Evolutionary conservation across 1,140 invertebrate species (phyloP), one percentile per base, ranked within the genome.

Genomic region (Bombus difficillimus): DNA sequence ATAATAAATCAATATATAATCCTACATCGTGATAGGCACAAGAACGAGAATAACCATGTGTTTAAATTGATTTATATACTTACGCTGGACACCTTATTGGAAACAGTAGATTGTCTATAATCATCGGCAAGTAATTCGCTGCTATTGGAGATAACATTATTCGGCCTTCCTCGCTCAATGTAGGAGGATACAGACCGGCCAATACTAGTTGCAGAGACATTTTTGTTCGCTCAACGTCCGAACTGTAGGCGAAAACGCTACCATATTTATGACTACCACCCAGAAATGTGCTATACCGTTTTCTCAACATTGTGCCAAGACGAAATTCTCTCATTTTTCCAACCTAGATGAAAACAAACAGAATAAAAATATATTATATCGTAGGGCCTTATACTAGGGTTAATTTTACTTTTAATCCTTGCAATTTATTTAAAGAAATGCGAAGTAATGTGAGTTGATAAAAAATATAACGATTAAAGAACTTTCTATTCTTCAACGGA

Each of bases 121-220:
- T 74, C 37, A 66, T 32, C 13, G 83, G 79, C 13, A 69, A 74
- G 59, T 92, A 92, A 18, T 73, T 32, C 0, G 88, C 88, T 4
- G 92, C 92, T 80, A 94, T 92, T 3, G 92, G 89, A 66, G 90
- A 88, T 92, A 93, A 94, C 15, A 53, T 28, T 22, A 94, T 41
- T 22, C 94, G 89, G 82, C 95, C 94, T 96, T 96, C 96, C 32
- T 86, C 86, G 80, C 96, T 82, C 2, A 86, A 80, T 34, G 91
- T 83, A 1, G 96, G 96, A 64, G 96, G 96, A 89, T 95, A 96
- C 80, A 97, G 83, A 5, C 95, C 96, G 0, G 96, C 95, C 32
- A 97, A 86, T 4, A 95, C 95, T 4, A 96, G 91, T 53, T 96
- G 92, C 0, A 94, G 94, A 9, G 95, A 96, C 96, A 96, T 96